Conservation (phyloP, 2,113 vertebrate species). For the Circaetus cinerascens region DNA sequence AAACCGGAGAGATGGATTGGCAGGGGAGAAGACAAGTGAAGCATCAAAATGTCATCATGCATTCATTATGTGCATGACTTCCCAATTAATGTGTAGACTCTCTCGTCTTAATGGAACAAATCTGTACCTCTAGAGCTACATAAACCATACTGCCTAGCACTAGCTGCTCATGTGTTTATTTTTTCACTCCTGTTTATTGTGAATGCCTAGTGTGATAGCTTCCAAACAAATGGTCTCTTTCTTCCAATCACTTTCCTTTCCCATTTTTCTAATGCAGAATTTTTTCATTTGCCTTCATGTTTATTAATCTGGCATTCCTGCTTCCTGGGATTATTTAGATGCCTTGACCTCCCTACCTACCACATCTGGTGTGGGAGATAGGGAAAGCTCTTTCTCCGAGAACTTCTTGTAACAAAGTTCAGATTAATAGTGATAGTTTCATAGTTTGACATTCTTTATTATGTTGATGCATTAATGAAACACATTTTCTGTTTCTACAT, state of each 20-base stretch:
- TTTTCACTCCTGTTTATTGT: background rate
- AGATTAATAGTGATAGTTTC: background rate
- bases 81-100: background rate
- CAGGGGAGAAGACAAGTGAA: background rate
- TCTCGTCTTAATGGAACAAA: background rate
- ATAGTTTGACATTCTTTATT: background rate
- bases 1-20: background rate
- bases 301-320: background rate
- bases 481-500: background rate
- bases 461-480: background rate
- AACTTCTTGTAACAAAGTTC: background rate
- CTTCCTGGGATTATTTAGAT: background rate
- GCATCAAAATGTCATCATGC: constrained; percentile 1
- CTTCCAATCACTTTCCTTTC: background rate
- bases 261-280: background rate
- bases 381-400: background rate
- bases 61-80: background rate
- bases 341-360: background rate
- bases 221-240: background rate
- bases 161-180: background rate
- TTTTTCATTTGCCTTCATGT: background rate
- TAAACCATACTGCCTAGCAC: background rate
- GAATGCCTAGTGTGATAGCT: background rate
- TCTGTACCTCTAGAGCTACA: background rate
- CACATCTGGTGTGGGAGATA: background rate